Percentiles rank a stretch among this genome's conserved stretches.
Conservation (phyloP, 2,797 vertebrate genomes). For the Platalea minor region DNA sequence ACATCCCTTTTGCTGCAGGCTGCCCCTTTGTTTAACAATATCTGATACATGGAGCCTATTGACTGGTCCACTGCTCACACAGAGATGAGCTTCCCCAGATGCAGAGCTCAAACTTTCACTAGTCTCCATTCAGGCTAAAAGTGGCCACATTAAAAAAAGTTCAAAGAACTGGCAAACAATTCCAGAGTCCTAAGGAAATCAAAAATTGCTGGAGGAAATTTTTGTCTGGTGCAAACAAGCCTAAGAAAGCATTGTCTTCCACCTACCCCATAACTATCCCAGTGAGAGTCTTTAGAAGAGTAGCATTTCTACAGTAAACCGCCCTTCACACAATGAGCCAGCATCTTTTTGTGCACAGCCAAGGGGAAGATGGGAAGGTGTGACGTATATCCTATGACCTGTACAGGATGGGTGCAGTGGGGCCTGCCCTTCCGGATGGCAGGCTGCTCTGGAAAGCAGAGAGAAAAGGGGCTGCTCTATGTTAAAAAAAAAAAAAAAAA, state of each 20-base stretch:
- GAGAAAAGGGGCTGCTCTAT: not conserved
- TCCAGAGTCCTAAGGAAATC: not conserved
- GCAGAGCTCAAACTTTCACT: slow-evolving; percentile 8
- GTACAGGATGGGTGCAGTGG: slow-evolving; percentile 25
- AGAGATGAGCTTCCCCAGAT: not conserved
- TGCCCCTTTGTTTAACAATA: slow-evolving; percentile 24
- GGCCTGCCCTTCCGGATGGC: slow-evolving; percentile 20
- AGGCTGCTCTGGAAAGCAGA: not conserved
- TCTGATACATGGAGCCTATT: not conserved
- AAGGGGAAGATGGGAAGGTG: not conserved
- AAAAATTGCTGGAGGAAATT: not conserved
- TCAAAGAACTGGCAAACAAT: not conserved
- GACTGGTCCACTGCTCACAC: not conserved
- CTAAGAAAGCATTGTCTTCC: not conserved
- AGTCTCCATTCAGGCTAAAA: not conserved
- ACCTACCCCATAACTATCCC: not conserved
- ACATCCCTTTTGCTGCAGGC: slow-evolving; percentile 44
- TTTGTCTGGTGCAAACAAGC: not conserved
- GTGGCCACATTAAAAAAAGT: not conserved
- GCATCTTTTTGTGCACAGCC: not conserved
- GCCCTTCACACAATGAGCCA: not conserved
- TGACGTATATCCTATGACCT: not conserved
- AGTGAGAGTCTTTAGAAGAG: not conserved
- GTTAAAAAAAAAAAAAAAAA: not conserved
- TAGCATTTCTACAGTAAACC: not conserved